These are phyloP conservation scores for Drosophila acutilabella DNA, from an alignment of 2,888 invertebrate species.

Conservation along the genomic window DNA sequence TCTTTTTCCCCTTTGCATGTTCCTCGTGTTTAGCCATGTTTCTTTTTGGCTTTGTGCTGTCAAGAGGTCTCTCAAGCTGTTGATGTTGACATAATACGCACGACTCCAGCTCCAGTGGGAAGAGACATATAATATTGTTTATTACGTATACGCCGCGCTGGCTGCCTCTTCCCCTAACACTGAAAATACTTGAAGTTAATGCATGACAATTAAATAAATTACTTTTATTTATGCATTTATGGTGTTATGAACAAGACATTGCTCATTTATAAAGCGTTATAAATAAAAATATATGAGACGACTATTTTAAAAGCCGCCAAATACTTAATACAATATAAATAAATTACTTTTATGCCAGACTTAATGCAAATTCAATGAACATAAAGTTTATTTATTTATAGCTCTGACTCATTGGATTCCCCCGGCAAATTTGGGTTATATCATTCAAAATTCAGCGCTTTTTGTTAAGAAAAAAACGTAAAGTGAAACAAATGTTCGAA, in stretches of 20 bases:
- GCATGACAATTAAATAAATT: constrained; percentile 4
- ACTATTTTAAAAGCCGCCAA: too few species aligned
- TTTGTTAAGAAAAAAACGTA: constrained; percentile 29
- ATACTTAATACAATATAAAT: neutral
- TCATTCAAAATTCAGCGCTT: constrained; percentile 18
- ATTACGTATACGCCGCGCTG: constrained; percentile 50
- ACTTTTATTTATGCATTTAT: neutral
- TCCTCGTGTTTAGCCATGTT: neutral
- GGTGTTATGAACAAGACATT: neutral
- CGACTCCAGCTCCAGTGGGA: constrained; percentile 24
- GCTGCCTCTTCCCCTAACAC: constrained; percentile 6
- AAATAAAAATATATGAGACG: neutral
- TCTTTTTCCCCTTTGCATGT: constrained; percentile 18
- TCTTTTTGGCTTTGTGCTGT: constrained; percentile 21
- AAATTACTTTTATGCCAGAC: neutral
- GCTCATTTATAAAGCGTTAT: neutral
- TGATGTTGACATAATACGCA: constrained; percentile 68
- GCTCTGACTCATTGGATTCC: constrained; percentile 22
- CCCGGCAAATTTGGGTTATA: constrained; percentile 15
- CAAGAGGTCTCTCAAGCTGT: constrained; percentile 40
- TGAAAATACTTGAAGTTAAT: constrained; percentile 1
- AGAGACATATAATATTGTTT: constrained; percentile 16
- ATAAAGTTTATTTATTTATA: constrained; percentile 9
- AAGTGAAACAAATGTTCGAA: constrained; percentile 53
- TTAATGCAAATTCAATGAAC: neutral